phyloP scores from a whole-genome alignment of 1,140 invertebrate genomes.

The Thalassaphorura encarpata region DNA sequence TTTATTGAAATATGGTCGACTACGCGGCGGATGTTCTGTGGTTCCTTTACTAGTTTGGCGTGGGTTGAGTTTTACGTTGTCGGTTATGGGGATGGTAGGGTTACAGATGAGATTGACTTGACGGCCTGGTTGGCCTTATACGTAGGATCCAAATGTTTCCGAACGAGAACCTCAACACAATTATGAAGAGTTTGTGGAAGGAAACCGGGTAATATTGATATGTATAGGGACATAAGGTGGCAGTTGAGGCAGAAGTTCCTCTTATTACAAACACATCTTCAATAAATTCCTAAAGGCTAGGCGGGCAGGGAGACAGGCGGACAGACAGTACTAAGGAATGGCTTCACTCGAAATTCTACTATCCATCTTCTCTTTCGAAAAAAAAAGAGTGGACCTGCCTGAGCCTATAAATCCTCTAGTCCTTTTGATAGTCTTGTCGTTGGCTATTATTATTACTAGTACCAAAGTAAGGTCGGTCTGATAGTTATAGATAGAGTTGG shows the following conservation, averaged over 20 bases:
- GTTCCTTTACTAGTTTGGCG: not conserved
- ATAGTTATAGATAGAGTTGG: not conserved
- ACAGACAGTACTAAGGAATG: not conserved
- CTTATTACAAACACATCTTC: no score
- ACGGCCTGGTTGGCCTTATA: no score
- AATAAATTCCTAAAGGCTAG: no score
- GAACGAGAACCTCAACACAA: not conserved
- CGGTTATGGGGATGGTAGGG: not conserved
- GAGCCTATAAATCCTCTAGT: no score
- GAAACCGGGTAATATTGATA: no score
- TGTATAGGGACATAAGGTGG: no score
- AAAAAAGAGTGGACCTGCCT: not conserved
- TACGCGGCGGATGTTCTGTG: no score
- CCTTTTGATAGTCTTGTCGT: not conserved
- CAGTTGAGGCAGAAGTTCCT: no score
- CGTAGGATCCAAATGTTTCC: no score
- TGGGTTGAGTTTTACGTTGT: not conserved
- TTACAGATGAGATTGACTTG: constrained; percentile 3
- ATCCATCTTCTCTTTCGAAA: not conserved
- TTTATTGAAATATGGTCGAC: constrained; percentile 4
- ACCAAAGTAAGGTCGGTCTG: not conserved
- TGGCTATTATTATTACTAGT: not conserved
- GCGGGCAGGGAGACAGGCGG: not conserved
- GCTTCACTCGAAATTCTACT: not conserved
- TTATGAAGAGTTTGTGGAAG: constrained; percentile 1